These are phyloP conservation scores for Notospermus geniculatus DNA, from an alignment of 1,140 invertebrate species.

Conservation along the genomic window DNA sequence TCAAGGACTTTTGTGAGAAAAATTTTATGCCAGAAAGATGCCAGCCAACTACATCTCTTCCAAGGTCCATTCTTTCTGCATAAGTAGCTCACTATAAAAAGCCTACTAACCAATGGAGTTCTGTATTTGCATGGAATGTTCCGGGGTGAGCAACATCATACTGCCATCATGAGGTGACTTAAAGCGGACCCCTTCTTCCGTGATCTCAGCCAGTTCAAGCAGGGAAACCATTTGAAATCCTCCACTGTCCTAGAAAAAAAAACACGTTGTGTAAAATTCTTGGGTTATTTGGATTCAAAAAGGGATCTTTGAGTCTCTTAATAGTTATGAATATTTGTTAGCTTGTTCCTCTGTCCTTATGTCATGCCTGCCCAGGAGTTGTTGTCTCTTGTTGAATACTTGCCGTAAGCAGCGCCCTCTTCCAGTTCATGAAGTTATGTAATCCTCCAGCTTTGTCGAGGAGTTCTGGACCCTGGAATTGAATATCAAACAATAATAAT, in stretches of 20 bases:
- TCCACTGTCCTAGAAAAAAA: constrained; percentile 72
- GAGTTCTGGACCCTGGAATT: constrained; percentile 73
- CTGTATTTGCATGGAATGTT: constrained; percentile 95
- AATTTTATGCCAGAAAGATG: too few relatives aligned
- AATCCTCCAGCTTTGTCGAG: constrained; percentile 85
- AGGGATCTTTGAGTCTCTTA: too few relatives aligned
- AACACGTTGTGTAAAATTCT: too few relatives aligned
- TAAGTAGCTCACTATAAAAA: too few relatives aligned
- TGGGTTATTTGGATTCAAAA: too few relatives aligned
- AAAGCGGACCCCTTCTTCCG: constrained; percentile 93
- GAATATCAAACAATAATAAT: too few relatives aligned
- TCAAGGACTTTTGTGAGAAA: too few relatives aligned
- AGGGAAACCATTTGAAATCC: constrained; percentile 99
- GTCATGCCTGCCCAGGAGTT: too few relatives aligned
- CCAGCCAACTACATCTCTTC: too few relatives aligned
- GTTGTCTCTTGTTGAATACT: constrained; percentile 18
- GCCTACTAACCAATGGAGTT: constrained; percentile 74
- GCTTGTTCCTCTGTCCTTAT: too few relatives aligned
- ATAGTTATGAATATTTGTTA: background rate
- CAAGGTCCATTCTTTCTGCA: too few relatives aligned
- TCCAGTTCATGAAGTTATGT: constrained; percentile 98
- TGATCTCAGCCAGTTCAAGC: constrained; percentile 87
- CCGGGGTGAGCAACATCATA: constrained; percentile 80
- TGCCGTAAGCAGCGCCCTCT: constrained; percentile 79
- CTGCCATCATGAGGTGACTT: constrained; percentile 83